Evolutionary conservation across 2,888 invertebrate species (phyloP), one percentile per base, ranked within the genome.

Genomic region (Sinopyrophorus schimmeli): DNA sequence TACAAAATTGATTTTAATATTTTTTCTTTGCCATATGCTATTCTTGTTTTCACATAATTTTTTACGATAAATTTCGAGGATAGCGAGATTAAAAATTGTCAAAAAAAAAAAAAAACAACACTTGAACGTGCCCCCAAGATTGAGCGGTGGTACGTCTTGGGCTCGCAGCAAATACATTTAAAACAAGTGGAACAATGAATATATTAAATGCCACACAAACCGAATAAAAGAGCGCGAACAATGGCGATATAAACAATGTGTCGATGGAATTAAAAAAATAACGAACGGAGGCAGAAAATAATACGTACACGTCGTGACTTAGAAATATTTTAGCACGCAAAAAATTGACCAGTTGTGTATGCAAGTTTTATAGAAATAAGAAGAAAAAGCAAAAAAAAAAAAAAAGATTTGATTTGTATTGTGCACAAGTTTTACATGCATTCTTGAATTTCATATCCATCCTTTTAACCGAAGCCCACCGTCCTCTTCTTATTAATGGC

Each of bases 191-290:
- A 69, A 67, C 67, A 70, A 70, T 68, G 71, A 69, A 71, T 70
- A 69, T 70, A 68, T 71, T 69, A 71, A 66, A 70, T 70, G 68
- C 72, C 71, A 71, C 71, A 72, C 69, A 71, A 66, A 67, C 66
- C 63, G 71, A 70, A 69, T 70, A 71, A 71, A 70, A 71, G 67
- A 69, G 68, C 66, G 66, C 65, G 67, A 71, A 72, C 72, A 72
- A 72, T 72, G 67, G 72, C 67, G 70, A 68, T 68, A 72, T 72
- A 71, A 72, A 72, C 72, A 72, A 72, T 71, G 71, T 71, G 67
- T 67, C 65, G 63, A 52, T 52, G 58, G 66, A 63, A 62, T 66
- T 62, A 61, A 68, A 68, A n/a, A 66, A 67, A 62, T 62, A 51
- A 48, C 54, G 60, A 67, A 69, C 69, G 64, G 67, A 68, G 69